Evolutionary conservation across 2,113 vertebrate species (phyloP).

Genomic region (Raja brachyura): DNA sequence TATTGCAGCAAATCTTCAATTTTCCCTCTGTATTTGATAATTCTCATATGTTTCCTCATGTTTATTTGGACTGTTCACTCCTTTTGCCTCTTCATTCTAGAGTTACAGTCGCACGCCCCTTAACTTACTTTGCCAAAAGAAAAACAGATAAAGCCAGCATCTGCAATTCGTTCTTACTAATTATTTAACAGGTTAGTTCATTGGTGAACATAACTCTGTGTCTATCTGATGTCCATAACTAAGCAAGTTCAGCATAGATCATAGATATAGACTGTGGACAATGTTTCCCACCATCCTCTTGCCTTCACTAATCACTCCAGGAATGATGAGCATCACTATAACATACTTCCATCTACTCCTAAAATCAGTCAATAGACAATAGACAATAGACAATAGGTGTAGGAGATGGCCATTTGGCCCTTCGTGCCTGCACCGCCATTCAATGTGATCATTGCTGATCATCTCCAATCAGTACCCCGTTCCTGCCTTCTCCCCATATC

Average conservation of each 20-base stretch:
- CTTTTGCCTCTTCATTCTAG: background rate
- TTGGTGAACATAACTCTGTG: background rate
- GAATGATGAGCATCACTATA: background rate
- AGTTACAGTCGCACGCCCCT: background rate
- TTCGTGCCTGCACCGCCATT: too few species aligned
- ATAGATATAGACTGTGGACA: background rate
- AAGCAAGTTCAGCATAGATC: background rate
- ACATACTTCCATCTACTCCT: background rate
- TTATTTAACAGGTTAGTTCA: background rate
- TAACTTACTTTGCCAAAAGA: background rate
- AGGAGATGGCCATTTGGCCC: too few species aligned
- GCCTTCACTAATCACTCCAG: background rate
- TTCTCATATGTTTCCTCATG: background rate
- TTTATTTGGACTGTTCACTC: background rate
- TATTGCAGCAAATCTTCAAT: background rate
- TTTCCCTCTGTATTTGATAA: background rate
- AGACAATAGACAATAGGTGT: too few species aligned
- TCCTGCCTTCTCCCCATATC: too few species aligned
- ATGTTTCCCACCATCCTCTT: background rate
- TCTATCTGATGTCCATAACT: background rate
- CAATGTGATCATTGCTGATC: too few species aligned
- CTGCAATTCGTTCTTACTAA: background rate
- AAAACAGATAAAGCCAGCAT: background rate
- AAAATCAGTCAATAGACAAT: too few species aligned
- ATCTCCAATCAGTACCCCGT: too few species aligned